phyloP scores from a whole-genome alignment of 1,140 invertebrate species.

The Laupala kohalensis region DNA sequence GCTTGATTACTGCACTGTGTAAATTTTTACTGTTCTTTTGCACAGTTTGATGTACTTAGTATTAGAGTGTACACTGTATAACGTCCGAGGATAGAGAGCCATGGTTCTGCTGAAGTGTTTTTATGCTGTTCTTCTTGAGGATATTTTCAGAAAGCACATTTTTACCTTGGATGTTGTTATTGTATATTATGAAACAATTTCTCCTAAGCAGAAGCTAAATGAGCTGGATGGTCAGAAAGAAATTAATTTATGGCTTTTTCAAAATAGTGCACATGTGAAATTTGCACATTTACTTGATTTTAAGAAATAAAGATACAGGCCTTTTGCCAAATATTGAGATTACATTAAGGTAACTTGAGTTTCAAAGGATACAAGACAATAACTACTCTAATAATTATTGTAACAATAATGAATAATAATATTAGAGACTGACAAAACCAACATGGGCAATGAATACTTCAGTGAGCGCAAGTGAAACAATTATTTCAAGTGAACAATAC shows the following conservation, averaged over 20 bases:
- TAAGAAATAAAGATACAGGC: not conserved
- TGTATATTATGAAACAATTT: slow-evolving; percentile 1
- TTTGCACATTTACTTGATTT: not conserved
- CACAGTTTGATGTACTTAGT: slow-evolving; percentile 4
- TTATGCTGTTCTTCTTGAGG: not conserved
- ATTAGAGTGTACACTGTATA: not conserved
- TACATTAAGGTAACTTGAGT: not conserved
- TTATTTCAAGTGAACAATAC: not conserved
- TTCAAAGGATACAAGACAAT: not conserved
- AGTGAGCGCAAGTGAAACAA: not conserved
- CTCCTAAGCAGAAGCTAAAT: not conserved
- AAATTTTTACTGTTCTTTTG: slow-evolving; percentile 3
- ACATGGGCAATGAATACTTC: not conserved
- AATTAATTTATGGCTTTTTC: not conserved
- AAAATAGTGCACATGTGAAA: not conserved
- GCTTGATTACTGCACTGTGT: not conserved
- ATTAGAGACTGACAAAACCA: not conserved
- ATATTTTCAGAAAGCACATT: not conserved
- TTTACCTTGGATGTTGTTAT: slow-evolving; percentile 3
- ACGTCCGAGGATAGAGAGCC: not conserved
- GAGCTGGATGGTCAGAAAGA: not conserved
- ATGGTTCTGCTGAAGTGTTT: not conserved
- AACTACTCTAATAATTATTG: not conserved
- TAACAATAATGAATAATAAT: not conserved
- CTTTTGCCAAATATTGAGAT: not conserved